Base-by-base conservation (phyloP, 2,797 vertebrate species). In the Aplochiton taeniatus region DNA sequence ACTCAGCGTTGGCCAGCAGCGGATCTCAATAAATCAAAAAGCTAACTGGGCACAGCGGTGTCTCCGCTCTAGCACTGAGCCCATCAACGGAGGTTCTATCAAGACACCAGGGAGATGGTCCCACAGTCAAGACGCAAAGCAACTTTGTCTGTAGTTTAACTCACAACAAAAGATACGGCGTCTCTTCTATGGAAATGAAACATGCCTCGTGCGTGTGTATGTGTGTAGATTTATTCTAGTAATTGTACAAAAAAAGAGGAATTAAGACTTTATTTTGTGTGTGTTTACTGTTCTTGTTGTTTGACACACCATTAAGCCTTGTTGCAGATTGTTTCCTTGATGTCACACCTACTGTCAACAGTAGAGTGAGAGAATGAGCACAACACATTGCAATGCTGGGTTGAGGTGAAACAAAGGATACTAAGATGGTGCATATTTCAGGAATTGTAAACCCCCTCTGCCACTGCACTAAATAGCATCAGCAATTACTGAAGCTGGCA, bases 1-100 rank as follows among this genome's bases (percentile, higher is more conserved):
- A 90, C 82, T 90, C 90, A 88, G 87, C 87, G 81, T 20, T 68
- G 70, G 77, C 77, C 77, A 62, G 77, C 72, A 83, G 77, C 77
- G 84, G 83, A 88, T 87, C 87, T 87, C 84, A 88, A 90, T 90
- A 84, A 91, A 91, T 90, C 90, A 90, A 83, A 88, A 83, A 59
- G 67, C 75, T 83, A 89, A 91, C 84, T 81, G 81, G 85, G 78
- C 68, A 75, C 80, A 67, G 66, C 77, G 81, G 77, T 69, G 79
- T 79, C 84, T 84, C 85, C 85, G 73, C 83, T 86, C 82, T 80
- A 77, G 73, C 82, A 57, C 43, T 77, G 76, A 71, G 61, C 75
- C 11, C 78, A 83, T 85, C 83, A 85, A 87, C 78, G 84, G 74
- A 79, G 76, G 67, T 31, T 31, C 31, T 31, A 59, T 68, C 65